These are phyloP conservation scores for Microcebus jonahi DNA, from an alignment of 2,113 vertebrate genomes.

Conservation along the genomic window DNA sequence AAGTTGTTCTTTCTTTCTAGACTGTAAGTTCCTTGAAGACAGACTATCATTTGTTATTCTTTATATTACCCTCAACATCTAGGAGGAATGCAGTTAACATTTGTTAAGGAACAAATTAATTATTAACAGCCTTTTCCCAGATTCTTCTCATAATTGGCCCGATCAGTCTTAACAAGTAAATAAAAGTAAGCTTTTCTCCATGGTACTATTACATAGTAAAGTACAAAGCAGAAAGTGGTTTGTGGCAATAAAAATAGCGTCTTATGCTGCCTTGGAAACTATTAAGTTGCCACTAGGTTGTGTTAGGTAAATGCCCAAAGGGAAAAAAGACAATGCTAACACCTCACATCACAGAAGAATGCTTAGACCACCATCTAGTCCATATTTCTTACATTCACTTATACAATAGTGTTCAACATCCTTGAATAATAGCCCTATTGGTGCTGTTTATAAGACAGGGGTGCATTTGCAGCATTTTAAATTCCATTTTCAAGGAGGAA, in stretches of 20 bases:
- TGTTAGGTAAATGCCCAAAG: slow-evolving; percentile 24
- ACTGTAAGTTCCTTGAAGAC: slow-evolving; percentile 55
- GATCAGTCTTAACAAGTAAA: slow-evolving; percentile 41
- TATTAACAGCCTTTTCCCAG: background rate
- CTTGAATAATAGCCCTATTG: slow-evolving; percentile 59
- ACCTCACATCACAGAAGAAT: slow-evolving; percentile 33
- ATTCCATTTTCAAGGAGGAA: slow-evolving; percentile 78
- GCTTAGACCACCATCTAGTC: background rate
- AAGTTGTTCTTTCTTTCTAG: slow-evolving; percentile 44
- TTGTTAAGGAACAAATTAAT: slow-evolving; percentile 49
- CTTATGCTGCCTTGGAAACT: slow-evolving; percentile 21
- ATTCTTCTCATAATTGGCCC: slow-evolving; percentile 29
- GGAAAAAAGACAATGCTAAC: background rate
- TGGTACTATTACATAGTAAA: background rate
- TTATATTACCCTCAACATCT: background rate
- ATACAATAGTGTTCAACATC: slow-evolving; percentile 29
- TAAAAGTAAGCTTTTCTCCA: background rate
- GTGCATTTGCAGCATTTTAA: slow-evolving; percentile 75
- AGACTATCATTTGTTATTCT: slow-evolving; percentile 14
- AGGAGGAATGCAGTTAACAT: slow-evolving; percentile 13
- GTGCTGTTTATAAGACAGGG: slow-evolving; percentile 68
- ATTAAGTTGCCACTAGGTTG: background rate
- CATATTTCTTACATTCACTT: slow-evolving; percentile 42
- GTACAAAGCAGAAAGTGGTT: slow-evolving; percentile 39
- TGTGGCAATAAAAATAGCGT: background rate